These are phyloP conservation scores for Brachyhypopomus gauderio DNA, from an alignment of 2,113 vertebrate species.

Conservation along the genomic window DNA sequence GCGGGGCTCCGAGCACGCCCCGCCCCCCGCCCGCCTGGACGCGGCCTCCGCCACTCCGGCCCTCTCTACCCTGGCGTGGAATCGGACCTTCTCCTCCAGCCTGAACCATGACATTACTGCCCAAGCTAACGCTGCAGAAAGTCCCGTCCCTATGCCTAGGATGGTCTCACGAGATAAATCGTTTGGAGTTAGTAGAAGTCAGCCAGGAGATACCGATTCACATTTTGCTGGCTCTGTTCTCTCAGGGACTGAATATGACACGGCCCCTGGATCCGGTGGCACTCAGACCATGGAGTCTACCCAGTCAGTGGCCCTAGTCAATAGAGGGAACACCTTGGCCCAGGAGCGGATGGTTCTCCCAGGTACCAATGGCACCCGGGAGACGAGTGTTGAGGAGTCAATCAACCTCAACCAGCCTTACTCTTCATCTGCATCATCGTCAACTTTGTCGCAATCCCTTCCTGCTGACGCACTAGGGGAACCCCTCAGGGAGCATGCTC, in stretches of 20 bases:
- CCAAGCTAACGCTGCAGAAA: conserved; percentile 1
- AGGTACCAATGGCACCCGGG: conserved; percentile 61
- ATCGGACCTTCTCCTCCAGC: conserved; percentile 6
- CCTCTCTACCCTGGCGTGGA: conserved; percentile 31
- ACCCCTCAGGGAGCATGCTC: conserved; percentile 67
- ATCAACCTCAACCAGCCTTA: conserved; percentile 66
- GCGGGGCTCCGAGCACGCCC: conserved; percentile 60
- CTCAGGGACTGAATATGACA: conserved; percentile 50
- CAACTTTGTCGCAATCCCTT: not conserved
- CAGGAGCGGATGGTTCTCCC: conserved; percentile 67
- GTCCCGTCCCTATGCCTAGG: conserved; percentile 24
- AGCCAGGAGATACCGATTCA: conserved; percentile 24
- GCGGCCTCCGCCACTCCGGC: no score
- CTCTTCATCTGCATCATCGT: conserved; percentile 38
- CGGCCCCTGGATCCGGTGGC: conserved; percentile 36
- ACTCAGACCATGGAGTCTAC: conserved; percentile 39
- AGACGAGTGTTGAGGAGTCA: conserved; percentile 64
- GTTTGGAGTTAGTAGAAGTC: conserved; percentile 13
- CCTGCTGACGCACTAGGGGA: conserved; percentile 54
- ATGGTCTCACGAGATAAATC: not conserved
- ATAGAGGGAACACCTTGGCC: conserved; percentile 64
- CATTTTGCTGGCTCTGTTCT: conserved; percentile 49
- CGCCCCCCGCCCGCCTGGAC: conserved; percentile 21
- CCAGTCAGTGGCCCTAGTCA: conserved; percentile 38
- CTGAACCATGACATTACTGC: conserved; percentile 13